A percentile compares a stretch with the other conserved stretches of the same genome.
Conservation (phyloP, 2,888 invertebrate genomes). For the Cheilosia urbana region DNA sequence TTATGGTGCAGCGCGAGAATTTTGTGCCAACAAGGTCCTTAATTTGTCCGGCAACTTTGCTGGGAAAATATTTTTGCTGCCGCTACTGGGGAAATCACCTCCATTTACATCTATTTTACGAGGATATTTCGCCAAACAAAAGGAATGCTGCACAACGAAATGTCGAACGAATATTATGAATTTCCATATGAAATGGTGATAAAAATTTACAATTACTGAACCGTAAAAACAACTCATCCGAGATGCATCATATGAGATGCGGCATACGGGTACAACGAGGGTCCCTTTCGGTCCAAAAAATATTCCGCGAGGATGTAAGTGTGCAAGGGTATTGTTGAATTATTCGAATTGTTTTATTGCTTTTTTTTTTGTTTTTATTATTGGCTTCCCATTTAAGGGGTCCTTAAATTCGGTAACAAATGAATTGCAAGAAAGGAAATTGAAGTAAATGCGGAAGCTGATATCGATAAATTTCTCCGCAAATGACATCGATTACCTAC, state of each 20-base stretch:
- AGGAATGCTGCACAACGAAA: constrained; percentile 21
- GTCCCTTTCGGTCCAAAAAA: constrained; percentile 18
- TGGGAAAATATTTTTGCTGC: constrained; percentile 11
- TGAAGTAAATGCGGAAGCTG: not conserved
- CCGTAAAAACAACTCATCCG: constrained; percentile 66
- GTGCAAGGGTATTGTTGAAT: not conserved
- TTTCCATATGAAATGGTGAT: constrained; percentile 61
- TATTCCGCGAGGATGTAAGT: not conserved
- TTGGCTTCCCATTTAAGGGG: not conserved
- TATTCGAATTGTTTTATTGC: not conserved
- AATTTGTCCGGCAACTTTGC: constrained; percentile 52
- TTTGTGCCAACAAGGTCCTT: constrained; percentile 63
- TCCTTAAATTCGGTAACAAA: no score
- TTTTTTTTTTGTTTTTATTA: not conserved
- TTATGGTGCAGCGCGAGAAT: constrained; percentile 36
- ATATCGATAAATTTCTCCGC: constrained; percentile 2
- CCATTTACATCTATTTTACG: constrained; percentile 69
- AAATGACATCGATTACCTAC: constrained; percentile 40
- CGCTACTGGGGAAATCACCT: constrained; percentile 24
- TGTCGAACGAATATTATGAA: constrained; percentile 40
- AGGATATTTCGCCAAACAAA: constrained; percentile 28
- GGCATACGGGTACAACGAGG: not conserved
- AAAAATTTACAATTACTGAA: constrained; percentile 69
- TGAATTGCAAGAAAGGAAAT: not conserved
- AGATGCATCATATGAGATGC: constrained; percentile 19